These are phyloP conservation scores for Leistus spinibarbis DNA, from an alignment of 2,888 invertebrate species.

Conservation along the genomic window DNA sequence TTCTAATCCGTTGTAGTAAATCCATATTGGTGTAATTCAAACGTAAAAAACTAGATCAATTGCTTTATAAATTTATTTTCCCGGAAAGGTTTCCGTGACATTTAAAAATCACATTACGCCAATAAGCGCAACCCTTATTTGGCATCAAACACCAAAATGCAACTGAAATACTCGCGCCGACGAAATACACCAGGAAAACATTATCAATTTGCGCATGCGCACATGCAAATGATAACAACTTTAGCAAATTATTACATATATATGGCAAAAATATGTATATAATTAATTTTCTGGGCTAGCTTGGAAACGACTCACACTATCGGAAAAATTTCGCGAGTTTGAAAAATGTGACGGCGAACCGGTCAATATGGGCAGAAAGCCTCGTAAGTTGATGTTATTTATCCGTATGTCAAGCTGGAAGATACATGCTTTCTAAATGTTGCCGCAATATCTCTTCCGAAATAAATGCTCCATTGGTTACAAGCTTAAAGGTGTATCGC, in stretches of 20 bases:
- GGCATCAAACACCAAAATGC: background rate
- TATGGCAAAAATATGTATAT: background rate
- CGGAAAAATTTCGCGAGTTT: background rate
- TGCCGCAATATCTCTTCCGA: background rate
- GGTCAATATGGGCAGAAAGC: background rate
- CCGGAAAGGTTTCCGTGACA: background rate
- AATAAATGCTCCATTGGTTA: too few relatives aligned
- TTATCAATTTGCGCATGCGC: background rate
- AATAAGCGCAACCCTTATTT: background rate
- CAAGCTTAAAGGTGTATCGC: too few relatives aligned
- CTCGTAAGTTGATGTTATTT: conserved; percentile 3
- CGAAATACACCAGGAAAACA: background rate
- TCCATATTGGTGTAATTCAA: background rate
- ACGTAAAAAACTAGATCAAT: background rate
- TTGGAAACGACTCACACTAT: background rate
- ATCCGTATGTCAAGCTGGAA: background rate
- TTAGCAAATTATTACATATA: background rate
- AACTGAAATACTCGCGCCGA: background rate
- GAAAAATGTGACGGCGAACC: background rate
- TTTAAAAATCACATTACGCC: background rate
- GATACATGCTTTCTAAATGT: background rate
- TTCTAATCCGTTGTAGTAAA: background rate
- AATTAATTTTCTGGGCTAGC: too few relatives aligned
- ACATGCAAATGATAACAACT: background rate
- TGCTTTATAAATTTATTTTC: background rate